Evolutionary conservation across 1,140 invertebrate genomes (phyloP), one percentile per base, ranked within the genome.

Genomic region (Antheraea mylitta): DNA sequence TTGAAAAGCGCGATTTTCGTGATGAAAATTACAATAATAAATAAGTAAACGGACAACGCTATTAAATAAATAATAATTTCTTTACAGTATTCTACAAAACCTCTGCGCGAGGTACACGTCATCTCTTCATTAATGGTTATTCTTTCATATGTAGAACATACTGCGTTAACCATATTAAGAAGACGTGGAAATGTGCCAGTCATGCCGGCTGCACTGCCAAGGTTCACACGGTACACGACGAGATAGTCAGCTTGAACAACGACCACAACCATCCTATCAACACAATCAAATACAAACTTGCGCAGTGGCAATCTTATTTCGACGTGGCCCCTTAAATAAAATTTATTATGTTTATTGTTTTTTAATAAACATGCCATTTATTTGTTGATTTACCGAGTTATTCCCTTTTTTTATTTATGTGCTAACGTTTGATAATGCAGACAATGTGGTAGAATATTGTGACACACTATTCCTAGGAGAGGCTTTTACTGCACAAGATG

Each of bases 171-270:
- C 79, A 85, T 58, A 72, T 85, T 19, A 90, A 89, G 71, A 90
- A 90, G 67, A 86, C 78, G 11, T 90, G 87, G 87, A 88, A 89
- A 68, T 90, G 87, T 65, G 83, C 87, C 0, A 84, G 82, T 0
- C 78, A 82, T 48, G 76, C 82, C 3, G 85, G 80, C 64, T 90
- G 87, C 66, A 90, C 86, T 0, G 87, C 87, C n/a, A 89, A 89
- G 67, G 86, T 86, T 0, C 87, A 90, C 69, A 90, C 87, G 0
- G 66, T 88, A 7, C 69, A 86, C 13, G 82, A 87, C 48, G 76
- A 85, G 53, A 87, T 90, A 9, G 74, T 90, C 42, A 79, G 53
- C 7, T 36, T 88, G 7, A 76, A 82, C n/a, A 90, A 90, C 69
- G 74, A 79, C 18, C 87, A 90, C 66, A 85, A 81, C 13, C 87